Conservation (phyloP, 2,888 invertebrate species). For the Eurytoma adleriae region DNA sequence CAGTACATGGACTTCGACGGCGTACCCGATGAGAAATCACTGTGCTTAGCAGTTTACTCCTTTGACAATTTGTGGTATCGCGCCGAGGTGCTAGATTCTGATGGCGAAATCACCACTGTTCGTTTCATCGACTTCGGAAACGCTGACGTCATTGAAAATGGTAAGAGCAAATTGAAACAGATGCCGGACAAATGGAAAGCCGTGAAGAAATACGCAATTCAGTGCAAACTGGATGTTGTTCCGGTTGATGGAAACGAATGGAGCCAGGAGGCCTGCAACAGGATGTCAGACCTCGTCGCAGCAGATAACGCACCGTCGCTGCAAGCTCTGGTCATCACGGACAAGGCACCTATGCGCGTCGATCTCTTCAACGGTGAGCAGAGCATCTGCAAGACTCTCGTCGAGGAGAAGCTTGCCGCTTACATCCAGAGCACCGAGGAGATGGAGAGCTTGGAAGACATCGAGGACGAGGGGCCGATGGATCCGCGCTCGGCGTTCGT, state of each 20-base stretch:
- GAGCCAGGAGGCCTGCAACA: conserved; percentile 79
- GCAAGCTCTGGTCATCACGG: conserved; percentile 69
- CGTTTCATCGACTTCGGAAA: conserved; percentile 89
- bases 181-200: conserved; percentile 80
- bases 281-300: conserved; percentile 75
- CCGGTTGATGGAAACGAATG: conserved; percentile 82
- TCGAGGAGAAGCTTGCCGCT: conserved; percentile 64
- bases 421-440: conserved; percentile 54
- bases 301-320: conserved; percentile 46
- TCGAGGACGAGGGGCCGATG: conserved; percentile 67
- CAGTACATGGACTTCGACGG: conserved; percentile 78
- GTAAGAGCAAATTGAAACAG: conserved; percentile 80
- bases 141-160: conserved; percentile 84
- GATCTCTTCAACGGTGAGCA: conserved; percentile 73
- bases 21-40: conserved; percentile 79
- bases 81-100: conserved; percentile 89
- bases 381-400: conserved; percentile 66
- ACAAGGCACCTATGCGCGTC: conserved; percentile 68
- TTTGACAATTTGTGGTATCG: conserved; percentile 95
- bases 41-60: conserved; percentile 88
- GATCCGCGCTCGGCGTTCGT: conserved; percentile 80
- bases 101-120: conserved; percentile 85
- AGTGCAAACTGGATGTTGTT: conserved; percentile 83
- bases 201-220: conserved; percentile 79
- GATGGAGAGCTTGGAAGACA: conserved; percentile 16